Base-by-base conservation (phyloP, 2,888 invertebrate genomes). In the Hydrotaea diabolus region DNA sequence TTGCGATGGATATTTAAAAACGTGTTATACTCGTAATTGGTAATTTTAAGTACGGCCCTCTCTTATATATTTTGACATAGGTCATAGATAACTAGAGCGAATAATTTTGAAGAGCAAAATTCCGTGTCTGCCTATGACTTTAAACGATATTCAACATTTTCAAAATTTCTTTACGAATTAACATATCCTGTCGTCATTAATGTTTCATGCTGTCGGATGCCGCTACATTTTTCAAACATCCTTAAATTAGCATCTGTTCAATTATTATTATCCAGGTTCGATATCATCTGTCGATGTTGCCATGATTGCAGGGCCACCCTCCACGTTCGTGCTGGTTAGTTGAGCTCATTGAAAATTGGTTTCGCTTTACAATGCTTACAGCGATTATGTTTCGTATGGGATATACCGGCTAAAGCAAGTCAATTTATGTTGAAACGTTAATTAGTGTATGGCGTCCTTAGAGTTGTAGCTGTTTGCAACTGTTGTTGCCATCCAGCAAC, bases 341-440 rank as follows among this genome's bases (percentile, higher is more conserved):
- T 62, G n/a, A 31, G 15, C 23, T 62, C n/a, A 62, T 62, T 62
- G 26, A 0, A 31, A 31, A 8, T 31, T 31, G 62, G 26, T 9
- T 31, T 62, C 15, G 31, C 62, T 31, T 62, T 26, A 11, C 57
- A 21, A 21, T 21, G 26, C 26, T 59, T 2, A 21, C 2, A 8
- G 15, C 13, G n/a, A 7, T n/a, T 53, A 13, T 69, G 46, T 69
- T 8, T 8, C 21, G 15, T 21, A 49, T 46, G 23, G 17, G 21
- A 17, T 8, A 15, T 7, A n/a, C 26, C 36, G 11, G n/a, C 13
- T 36, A n/a, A 53, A 72, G 55, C 53, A 8, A 17, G 53, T 26
- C 53, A 72, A 31, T 72, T 72, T 36, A 55, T 55, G 36, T n/a
- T 15, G 55, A 55, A 72, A 55, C 36, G 26, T 72, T 72, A 72